Base-by-base conservation (phyloP, 2,797 vertebrate genomes). In the Hybognathus amarus region DNA sequence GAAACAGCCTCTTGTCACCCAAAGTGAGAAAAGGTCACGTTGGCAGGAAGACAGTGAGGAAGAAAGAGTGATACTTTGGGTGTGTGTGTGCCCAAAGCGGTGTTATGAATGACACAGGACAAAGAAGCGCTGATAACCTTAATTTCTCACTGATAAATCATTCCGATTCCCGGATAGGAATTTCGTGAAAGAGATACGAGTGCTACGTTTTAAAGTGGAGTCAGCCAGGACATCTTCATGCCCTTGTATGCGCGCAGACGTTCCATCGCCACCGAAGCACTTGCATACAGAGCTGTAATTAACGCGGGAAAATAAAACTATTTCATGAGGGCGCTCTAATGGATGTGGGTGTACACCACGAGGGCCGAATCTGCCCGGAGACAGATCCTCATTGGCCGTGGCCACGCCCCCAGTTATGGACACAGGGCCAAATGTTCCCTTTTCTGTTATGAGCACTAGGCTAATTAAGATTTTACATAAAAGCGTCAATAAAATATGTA, bases 381-480 rank as follows among this genome's bases (percentile, higher is more conserved):
- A 88, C 88, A 85, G 82, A 59, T 82, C 80, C 76, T 54, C 74
- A 82, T 64, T 75, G 85, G 80, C 82, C 40, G 59, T 70, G 59
- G 66, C 70, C 83, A 85, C 76, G 81, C 84, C 83, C 89, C 81
- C 24, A 22, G 61, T 82, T 73, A 79, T 87, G 71, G 85, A 64
- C 80, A 74, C 67, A 7, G 75, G 85, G 87, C 85, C 86, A 90
- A 90, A 88, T 85, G 86, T 77, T 77, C 79, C 67, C 85, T 78
- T 83, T 86, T 87, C 79, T 84, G 83, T 94, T 93, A 93, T 92
- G 92, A 93, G 94, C 90, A 83, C 82, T 83, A 83, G 82, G 92
- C 93, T 94, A 95, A 95, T 95, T 94, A 95, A 95, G 92, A 93
- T 90, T 90, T 91, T 90, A 92, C 94, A 94, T 95, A 94, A 95